Conservation (phyloP, 2,797 vertebrate species). For the Carapus acus region DNA sequence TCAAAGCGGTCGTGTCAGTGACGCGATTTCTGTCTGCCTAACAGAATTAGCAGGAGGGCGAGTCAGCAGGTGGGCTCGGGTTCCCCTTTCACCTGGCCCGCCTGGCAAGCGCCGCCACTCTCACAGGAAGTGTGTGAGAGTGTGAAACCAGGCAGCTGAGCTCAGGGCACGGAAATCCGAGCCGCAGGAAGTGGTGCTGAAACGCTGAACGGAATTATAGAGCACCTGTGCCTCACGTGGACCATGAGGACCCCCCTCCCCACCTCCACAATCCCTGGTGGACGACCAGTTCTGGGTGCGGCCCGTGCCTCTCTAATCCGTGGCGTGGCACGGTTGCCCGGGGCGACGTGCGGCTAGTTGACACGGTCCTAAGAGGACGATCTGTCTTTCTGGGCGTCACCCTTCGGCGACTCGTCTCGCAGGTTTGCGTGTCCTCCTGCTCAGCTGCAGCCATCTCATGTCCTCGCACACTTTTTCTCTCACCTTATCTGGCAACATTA, state of each 20-base stretch:
- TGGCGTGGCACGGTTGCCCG: background rate
- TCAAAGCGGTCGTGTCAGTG: constrained; percentile 47
- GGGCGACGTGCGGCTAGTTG: constrained; percentile 20
- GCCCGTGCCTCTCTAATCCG: too few species aligned
- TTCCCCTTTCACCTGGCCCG: constrained; percentile 62
- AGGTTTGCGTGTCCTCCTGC: too few species aligned
- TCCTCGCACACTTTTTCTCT: constrained; percentile 18
- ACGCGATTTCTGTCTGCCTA: constrained; percentile 56
- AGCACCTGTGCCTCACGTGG: constrained; percentile 2
- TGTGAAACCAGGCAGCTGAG: constrained; percentile 49
- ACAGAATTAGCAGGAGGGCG: constrained; percentile 41
- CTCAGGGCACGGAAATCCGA: constrained; percentile 45
- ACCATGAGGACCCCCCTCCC: constrained; percentile 2
- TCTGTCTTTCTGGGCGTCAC: too few species aligned
- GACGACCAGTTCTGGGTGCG: too few species aligned
- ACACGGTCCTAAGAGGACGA: background rate
- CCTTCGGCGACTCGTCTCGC: too few species aligned
- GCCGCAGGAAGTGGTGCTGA: constrained; percentile 21
- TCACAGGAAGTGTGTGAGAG: constrained; percentile 19
- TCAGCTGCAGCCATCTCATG: constrained; percentile 3
- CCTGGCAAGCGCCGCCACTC: constrained; percentile 31
- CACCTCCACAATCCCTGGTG: too few species aligned
- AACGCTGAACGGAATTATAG: too few species aligned
- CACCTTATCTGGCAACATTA: constrained; percentile 48
- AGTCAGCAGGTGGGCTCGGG: constrained; percentile 55